Percentiles rank a stretch among this genome's conserved stretches.
Evolutionary conservation across 2,888 invertebrate genomes (phyloP).

Genomic region (Noctua janthina): DNA sequence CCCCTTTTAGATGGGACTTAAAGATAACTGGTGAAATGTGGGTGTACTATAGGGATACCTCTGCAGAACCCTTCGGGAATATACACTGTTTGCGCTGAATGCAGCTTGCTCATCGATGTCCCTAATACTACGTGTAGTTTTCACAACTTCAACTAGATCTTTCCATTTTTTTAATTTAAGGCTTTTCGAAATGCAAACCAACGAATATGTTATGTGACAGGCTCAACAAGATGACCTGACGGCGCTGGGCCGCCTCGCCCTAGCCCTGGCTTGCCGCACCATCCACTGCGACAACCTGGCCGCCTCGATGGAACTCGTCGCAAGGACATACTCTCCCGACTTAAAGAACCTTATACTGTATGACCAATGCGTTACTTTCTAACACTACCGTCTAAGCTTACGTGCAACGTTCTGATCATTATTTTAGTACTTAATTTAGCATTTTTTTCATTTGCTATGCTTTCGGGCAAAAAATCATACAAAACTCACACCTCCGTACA

Average conservation of each 20-base stretch:
- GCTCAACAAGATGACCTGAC: constrained; percentile 97
- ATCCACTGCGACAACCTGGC: constrained; percentile 97
- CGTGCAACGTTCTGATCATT: not conserved
- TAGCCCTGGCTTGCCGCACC: constrained; percentile 98
- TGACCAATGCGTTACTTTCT: constrained; percentile 68
- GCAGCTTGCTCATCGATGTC: not conserved
- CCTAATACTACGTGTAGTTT: not conserved
- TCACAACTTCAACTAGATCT: not conserved
- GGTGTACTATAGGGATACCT: not conserved
- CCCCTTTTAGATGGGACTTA: not conserved
- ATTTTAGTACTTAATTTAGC: constrained; percentile 24
- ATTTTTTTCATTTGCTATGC: not conserved
- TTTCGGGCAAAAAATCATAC: not conserved
- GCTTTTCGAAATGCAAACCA: not conserved
- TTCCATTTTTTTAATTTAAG: not conserved
- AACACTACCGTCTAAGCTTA: constrained; percentile 26
- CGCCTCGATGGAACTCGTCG: constrained; percentile 96
- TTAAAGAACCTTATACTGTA: constrained; percentile 98
- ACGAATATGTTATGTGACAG: constrained; percentile 64
- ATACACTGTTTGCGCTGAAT: not conserved
- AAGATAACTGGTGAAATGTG: not conserved
- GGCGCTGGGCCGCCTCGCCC: constrained; percentile 96
- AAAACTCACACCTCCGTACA: not conserved
- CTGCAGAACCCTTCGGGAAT: too few species aligned
- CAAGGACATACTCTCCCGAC: constrained; percentile 97